phyloP scores from a whole-genome alignment of 2,888 invertebrate genomes.

The Cerceris ruficornis region DNA sequence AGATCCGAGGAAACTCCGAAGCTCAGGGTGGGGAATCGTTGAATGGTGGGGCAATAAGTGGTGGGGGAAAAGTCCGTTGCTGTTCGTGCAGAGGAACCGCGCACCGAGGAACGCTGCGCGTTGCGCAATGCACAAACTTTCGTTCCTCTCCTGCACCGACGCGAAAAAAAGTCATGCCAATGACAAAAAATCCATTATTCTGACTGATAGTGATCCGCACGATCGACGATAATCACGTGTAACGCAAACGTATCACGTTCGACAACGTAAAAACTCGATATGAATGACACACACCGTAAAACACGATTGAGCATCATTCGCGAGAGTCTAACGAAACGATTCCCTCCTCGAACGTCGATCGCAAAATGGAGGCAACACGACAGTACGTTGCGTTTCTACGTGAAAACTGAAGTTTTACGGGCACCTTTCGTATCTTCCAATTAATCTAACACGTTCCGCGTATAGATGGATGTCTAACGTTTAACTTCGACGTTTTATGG shows the following conservation, averaged over 20 bases:
- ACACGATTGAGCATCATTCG: slow-evolving; percentile 21
- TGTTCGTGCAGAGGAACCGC: slow-evolving; percentile 65
- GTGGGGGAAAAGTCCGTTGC: slow-evolving; percentile 66
- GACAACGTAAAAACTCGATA: not conserved
- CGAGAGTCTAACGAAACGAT: slow-evolving; percentile 35
- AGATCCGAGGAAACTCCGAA: slow-evolving; percentile 9
- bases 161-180: slow-evolving; percentile 38
- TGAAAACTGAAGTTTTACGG: slow-evolving; percentile 32
- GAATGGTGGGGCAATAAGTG: slow-evolving; percentile 27
- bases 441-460: not conserved
- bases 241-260: not conserved
- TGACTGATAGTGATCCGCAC: not conserved
- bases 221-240: not conserved
- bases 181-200: slow-evolving; percentile 33
- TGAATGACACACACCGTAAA: slow-evolving; percentile 16
- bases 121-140: slow-evolving; percentile 79
- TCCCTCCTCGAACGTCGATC: slow-evolving; percentile 66
- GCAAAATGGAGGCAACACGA: slow-evolving; percentile 71
- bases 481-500: slow-evolving; percentile 10
- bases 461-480: not conserved
- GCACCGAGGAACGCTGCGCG: slow-evolving; percentile 71
- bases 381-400: slow-evolving; percentile 38
- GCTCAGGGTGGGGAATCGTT: not conserved
- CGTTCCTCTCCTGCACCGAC: slow-evolving; percentile 68
- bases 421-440: slow-evolving; percentile 15